Evolutionary conservation across 2,113 vertebrate species (phyloP), one percentile per base, ranked within the genome.

Genomic region (Ranitomeya variabilis): DNA sequence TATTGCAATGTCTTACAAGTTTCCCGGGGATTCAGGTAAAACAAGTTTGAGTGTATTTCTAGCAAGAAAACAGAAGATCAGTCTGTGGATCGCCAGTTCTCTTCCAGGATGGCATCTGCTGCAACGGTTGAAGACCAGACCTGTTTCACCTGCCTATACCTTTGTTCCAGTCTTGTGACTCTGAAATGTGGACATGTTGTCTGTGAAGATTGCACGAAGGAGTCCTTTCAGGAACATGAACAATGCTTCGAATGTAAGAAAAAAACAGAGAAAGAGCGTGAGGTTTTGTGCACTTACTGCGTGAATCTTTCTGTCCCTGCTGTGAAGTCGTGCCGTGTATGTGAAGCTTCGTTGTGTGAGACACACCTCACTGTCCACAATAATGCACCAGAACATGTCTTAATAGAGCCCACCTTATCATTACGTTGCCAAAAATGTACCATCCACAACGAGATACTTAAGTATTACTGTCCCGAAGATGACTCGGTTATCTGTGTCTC

Each of bases 391-490:
- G 1, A 52, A 4, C 81, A 67, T 7, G 62, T 67, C 31, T n/a
- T 83, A 13, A 21, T 67, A 4, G 81, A 83, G 6, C 62, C 81
- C 60, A 83, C 81, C 16, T n/a, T 18, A 2, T 67, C 45, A 9
- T 13, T 83, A 11, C 0, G 8, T 11, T 21, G 12, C 62, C n/a
- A 62, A 51, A 67, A 51, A 67, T 69, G 71, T 31, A 9, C 84
- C 2, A 3, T 60, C 2, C 71, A 86, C 84, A 26, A 19, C 6
- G 52, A 60, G 14, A 15, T 37, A 5, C 26, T 74, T 11, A 74
- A 57, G 23, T 60, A 85, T 26, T 85, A 85, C 23, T 85, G 83
- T 54, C 16, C 52, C 11, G 12, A 74, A 13, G 83, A 85, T 21
- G 23, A 23, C 5, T 10, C 26, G 3, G 19, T 18, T 21, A 1